These are phyloP conservation scores for Trichonephila inaurata DNA, from an alignment of 1,140 invertebrate species.

Conservation along the genomic window DNA sequence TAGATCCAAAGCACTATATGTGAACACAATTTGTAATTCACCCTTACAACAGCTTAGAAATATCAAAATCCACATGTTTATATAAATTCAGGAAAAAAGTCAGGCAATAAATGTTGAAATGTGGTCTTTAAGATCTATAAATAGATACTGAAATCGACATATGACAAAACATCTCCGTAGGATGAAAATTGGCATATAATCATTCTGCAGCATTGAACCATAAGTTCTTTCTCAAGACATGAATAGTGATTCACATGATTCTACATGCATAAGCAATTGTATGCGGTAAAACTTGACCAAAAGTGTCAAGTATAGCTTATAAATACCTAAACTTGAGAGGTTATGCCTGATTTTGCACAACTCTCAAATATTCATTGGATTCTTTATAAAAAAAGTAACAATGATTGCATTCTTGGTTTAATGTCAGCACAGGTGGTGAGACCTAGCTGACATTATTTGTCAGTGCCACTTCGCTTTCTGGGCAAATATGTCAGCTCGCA, in stretches of 20 bases:
- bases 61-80: constrained; percentile 15
- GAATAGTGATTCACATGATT: background rate
- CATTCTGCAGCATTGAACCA: background rate
- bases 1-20: background rate
- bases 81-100: constrained; percentile 11
- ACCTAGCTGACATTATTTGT: constrained; percentile 76
- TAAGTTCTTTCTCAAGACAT: background rate
- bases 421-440: constrained; percentile 73
- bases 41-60: background rate
- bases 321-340: background rate
- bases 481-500: constrained; percentile 97
- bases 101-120: constrained; percentile 18
- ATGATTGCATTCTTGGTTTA: constrained; percentile 52
- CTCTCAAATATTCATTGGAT: background rate
- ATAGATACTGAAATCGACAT: background rate
- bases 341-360: background rate
- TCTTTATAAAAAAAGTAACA: constrained; percentile 43
- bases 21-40: background rate
- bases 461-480: constrained; percentile 98
- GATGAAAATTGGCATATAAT: constrained; percentile 45
- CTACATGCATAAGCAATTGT: constrained; percentile 20
- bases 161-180: too few species aligned
- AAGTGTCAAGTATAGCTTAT: constrained; percentile 43
- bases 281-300: constrained; percentile 40
- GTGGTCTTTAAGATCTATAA: constrained; percentile 1